Evolutionary conservation across 2,888 invertebrate species (phyloP), one percentile per base, ranked within the genome.

Genomic region (Lamproptera curius): DNA sequence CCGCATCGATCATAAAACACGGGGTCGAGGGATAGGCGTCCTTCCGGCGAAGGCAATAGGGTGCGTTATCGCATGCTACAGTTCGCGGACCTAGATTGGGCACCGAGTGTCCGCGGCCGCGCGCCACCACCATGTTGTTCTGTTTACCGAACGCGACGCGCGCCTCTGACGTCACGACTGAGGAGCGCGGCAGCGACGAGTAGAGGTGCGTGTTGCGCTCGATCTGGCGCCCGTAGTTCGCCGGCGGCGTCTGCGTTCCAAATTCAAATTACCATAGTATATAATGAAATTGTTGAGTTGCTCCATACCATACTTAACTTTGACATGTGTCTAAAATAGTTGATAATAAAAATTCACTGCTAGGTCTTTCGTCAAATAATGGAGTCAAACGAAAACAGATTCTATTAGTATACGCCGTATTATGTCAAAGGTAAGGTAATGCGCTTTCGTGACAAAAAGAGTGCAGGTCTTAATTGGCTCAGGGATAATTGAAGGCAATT

Each of bases 71-170:
- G 50, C 44, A 46, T 46, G 44, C 46, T 42, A 33, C 38, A 36
- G 54, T 20, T 40, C 15, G 38, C 42, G 43, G 80, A 96, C 96
- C 96, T 96, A 97, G 89, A 89, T 96, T 95, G 70, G 97, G 97
- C 76, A 96, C 96, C 70, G 96, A 96, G 72, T 92, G 93, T 55
- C 64, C 64, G 87, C 92, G 91, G 55, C 82, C 85, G 69, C 84
- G 76, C 65, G 79, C 78, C 76, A 76, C 78, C 78, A 77, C 77
- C 78, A 74, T 73, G 65, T 65, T 75, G 70, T 70, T 77, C 63
- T 70, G 76, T 87, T 88, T 95, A 93, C 95, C 95, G 88, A 95
- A 93, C 72, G 90, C 92, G 61, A 93, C 92, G 90, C 87, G 90
- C 89, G 70, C 88, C 70, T 89, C 89, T 56, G 85, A 70, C 70